phyloP scores from a whole-genome alignment of 2,888 invertebrate genomes.

The Steinernema scapterisci region DNA sequence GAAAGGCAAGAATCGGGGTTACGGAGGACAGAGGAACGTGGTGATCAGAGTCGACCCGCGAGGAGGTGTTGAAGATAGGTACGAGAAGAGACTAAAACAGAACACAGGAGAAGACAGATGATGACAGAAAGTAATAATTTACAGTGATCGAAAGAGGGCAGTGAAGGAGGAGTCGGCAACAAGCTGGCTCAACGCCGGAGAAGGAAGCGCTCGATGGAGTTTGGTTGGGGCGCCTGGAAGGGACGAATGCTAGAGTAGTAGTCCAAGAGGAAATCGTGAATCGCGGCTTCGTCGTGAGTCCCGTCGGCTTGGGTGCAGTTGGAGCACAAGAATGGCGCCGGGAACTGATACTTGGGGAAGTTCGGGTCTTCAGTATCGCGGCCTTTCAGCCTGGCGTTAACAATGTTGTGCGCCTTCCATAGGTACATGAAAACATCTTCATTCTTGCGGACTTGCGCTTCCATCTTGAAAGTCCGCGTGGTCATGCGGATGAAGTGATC shows the following conservation, averaged over 20 bases:
- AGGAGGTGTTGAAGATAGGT: neutral
- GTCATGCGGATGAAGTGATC: slow-evolving; percentile 89
- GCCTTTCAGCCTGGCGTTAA: slow-evolving; percentile 83
- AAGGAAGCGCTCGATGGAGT: slow-evolving; percentile 9
- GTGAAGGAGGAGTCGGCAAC: neutral
- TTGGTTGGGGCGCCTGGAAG: slow-evolving; percentile 33
- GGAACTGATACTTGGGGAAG: slow-evolving; percentile 76
- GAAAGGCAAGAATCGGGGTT: neutral
- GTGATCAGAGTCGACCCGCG: neutral
- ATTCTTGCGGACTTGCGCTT: slow-evolving; percentile 54
- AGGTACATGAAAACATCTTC: slow-evolving; percentile 65
- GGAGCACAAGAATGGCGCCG: slow-evolving; percentile 60
- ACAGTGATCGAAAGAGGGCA: slow-evolving; percentile 1
- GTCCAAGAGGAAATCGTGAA: slow-evolving; percentile 51
- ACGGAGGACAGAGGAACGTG: neutral
- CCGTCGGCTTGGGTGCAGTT: slow-evolving; percentile 44
- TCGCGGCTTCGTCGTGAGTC: slow-evolving; percentile 40
- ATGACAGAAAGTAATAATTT: neutral
- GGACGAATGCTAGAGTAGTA: slow-evolving; percentile 61
- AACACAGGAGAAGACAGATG: neutral
- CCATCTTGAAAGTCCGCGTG: slow-evolving; percentile 68
- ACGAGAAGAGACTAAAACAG: neutral
- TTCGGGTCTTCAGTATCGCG: slow-evolving; percentile 93
- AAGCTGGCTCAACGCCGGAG: neutral
- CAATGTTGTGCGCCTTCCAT: slow-evolving; percentile 89